Base-by-base conservation (phyloP, 2,113 vertebrate species). In the Hirundichthys speculiger region DNA sequence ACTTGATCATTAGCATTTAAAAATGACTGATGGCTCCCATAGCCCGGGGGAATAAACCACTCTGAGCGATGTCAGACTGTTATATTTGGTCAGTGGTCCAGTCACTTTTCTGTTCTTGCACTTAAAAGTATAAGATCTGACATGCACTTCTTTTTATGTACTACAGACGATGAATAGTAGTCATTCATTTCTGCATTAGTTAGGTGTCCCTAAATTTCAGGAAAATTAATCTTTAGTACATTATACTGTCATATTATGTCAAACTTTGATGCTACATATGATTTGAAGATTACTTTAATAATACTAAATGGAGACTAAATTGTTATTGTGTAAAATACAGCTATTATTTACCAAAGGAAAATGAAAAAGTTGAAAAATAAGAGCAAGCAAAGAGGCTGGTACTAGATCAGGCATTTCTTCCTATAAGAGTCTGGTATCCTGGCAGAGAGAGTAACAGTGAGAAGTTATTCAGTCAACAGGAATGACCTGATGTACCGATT, bases 1-100 rank as follows among this genome's bases (percentile, higher is more conserved):
- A 45, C 57, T 56, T 59, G 61, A 73, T 67, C 64, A 60, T 75
- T 43, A 67, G 25, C 48, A 56, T 59, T 74, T 63, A 19, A 69
- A 43, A 63, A 48, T 64, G 57, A 82, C 0, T 70, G 72, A 70
- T 69, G 66, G 25, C 20, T 51, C 34, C 48, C 40, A 21, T 65
- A 20, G 57, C 60, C 40, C 25, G 8, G 24, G 11, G 53, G 62
- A 41, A 69, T 61, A 30, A 41, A 41, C 5, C 38, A 51, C 40
- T 76, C 43, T 66, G 46, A 67, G 57, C n/a, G 11, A 45, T 53
- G 24, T n/a, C 41, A 60, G 11, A 58, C 46, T 77, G 54, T 47
- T 59, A 56, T 41, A 62, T 64, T 34, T 53, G 16, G 40, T 5
- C 22, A 69, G 69, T 42, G 21, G 47, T 30, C 43, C 16, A 43